Percentiles rank a stretch among this genome's conserved stretches.
Evolutionary conservation across 2,113 vertebrate species (phyloP).

Genomic region (Cephalopholis sonnerati): DNA sequence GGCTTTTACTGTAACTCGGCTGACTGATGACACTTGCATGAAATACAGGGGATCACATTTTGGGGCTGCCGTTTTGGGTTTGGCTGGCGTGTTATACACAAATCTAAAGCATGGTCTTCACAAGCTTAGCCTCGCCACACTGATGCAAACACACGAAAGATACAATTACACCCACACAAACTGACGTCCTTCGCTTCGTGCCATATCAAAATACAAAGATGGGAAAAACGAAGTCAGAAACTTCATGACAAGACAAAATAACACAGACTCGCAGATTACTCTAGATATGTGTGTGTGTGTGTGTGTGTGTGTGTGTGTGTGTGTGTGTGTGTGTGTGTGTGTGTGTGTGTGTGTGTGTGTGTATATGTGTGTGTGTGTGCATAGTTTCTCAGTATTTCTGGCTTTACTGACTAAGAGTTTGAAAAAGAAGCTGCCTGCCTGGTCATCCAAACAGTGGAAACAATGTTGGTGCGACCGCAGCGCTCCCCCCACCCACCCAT

Average conservation of each 20-base stretch:
- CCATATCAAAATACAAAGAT: conserved; percentile 32
- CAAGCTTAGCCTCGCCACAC: conserved; percentile 14
- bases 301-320: conserved; percentile 26
- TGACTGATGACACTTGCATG: conserved; percentile 2
- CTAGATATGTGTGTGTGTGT: conserved; percentile 19
- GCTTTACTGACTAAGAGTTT: conserved; percentile 60
- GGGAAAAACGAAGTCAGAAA: conserved; percentile 32
- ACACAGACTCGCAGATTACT: too few species aligned
- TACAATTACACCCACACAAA: conserved; percentile 35
- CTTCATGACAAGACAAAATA: too few species aligned
- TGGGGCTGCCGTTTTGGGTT: conserved; percentile 21
- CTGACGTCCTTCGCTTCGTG: conserved; percentile 1
- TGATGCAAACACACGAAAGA: conserved; percentile 31
- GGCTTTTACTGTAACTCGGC: conserved; percentile 15
- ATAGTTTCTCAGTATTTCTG: conserved; percentile 61
- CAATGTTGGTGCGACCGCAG: conserved; percentile 77
- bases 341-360: conserved; percentile 27
- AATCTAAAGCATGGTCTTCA: not conserved
- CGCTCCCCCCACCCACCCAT: conserved; percentile 65
- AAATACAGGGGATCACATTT: conserved; percentile 35
- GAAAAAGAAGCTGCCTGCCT: conserved; percentile 71
- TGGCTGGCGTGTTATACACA: not conserved
- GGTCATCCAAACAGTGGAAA: conserved; percentile 82
- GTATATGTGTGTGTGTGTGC: conserved; percentile 31
- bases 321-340: conserved; percentile 36